A percentile compares a stretch with the other conserved stretches of the same genome.
These are phyloP conservation scores for Rhynchophorus ferrugineus DNA, from an alignment of 1,140 invertebrate species.

Conservation along the genomic window DNA sequence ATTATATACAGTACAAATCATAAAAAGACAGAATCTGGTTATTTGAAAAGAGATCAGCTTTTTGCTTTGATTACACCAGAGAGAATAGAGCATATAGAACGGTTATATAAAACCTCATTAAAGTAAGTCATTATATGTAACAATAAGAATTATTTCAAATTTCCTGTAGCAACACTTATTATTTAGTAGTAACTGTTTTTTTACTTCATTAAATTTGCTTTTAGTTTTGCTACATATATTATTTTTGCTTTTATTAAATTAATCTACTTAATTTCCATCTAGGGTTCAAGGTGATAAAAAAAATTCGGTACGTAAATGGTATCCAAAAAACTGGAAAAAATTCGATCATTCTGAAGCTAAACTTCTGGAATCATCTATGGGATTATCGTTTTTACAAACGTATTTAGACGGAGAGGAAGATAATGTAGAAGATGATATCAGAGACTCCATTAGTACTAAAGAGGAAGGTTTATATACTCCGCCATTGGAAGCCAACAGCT, in stretches of 20 bases:
- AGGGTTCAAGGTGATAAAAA: no score
- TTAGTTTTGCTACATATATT: no score
- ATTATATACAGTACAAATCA: conserved; percentile 30
- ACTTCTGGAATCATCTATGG: conserved; percentile 32
- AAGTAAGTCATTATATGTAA: conserved; percentile 3
- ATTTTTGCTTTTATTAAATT: no score
- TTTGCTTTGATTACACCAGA: conserved; percentile 26
- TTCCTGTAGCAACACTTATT: no score
- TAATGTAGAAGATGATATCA: conserved; percentile 5
- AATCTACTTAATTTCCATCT: no score
- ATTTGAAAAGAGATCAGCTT: conserved; percentile 23
- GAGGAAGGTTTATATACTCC: neutral
- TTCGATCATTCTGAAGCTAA: conserved; percentile 26
- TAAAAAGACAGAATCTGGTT: conserved; percentile 13
- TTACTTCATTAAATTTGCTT: no score
- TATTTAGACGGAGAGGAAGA: conserved; percentile 35
- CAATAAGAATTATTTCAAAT: neutral
- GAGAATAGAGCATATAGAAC: conserved; percentile 14
- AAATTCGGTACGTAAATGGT: conserved; percentile 26
- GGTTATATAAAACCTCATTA: conserved; percentile 12
- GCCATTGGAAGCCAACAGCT: neutral
- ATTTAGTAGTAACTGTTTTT: no score
- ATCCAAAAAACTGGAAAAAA: conserved; percentile 28
- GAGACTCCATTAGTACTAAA: conserved; percentile 6
- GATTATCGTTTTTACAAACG: conserved; percentile 33